Evolutionary conservation across 2,888 invertebrate species (phyloP).

Genomic region (Cistogaster globosa): DNA sequence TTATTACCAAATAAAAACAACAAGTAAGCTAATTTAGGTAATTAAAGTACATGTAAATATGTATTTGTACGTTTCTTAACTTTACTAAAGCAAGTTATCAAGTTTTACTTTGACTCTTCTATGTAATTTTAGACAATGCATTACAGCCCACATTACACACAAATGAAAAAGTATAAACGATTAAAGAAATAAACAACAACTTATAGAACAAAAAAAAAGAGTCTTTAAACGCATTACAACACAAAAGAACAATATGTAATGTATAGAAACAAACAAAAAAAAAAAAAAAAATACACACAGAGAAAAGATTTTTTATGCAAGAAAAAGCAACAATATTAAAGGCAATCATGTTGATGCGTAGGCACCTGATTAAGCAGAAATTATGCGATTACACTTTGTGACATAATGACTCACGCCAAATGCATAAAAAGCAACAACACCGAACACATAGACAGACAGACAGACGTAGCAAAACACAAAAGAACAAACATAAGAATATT

Average conservation of each 20-base stretch:
- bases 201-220: slow-evolving; percentile 8
- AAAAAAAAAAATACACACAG: neutral
- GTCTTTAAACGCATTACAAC: slow-evolving; percentile 27
- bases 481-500: neutral
- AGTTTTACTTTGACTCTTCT: neutral
- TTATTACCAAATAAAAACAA: too few relatives aligned
- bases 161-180: neutral
- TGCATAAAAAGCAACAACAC: slow-evolving; percentile 35
- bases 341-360: slow-evolving; percentile 75
- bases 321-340: slow-evolving; percentile 30
- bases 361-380: slow-evolving; percentile 79
- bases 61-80: too few relatives aligned
- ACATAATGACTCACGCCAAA: slow-evolving; percentile 62
- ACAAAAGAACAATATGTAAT: slow-evolving; percentile 9
- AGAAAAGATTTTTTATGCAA: slow-evolving; percentile 2
- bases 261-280: neutral
- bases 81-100: neutral
- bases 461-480: neutral
- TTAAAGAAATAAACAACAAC: slow-evolving; percentile 7
- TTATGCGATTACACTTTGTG: slow-evolving; percentile 76
- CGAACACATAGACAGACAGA: neutral
- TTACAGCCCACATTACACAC: neutral
- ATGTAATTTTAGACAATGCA: neutral
- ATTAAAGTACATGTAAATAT: too few relatives aligned
- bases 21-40: neutral